Conservation (phyloP, 92 coral and sea anemone genomes). For the Paragorgia papillata region DNA sequence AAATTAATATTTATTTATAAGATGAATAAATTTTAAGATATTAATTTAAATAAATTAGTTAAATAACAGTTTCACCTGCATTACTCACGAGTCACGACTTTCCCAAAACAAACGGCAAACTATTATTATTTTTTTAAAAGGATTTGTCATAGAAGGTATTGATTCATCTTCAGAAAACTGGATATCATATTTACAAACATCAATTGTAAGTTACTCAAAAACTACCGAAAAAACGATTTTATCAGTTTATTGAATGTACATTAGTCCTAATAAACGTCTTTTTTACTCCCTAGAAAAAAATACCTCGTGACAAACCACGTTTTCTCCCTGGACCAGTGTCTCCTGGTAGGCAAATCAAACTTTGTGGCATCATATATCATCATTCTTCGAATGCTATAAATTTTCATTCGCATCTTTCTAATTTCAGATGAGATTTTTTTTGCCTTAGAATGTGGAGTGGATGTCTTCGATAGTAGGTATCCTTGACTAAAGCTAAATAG, state of each 20-base stretch:
- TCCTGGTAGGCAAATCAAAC: slow-evolving; percentile 10
- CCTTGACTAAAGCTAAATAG: slow-evolving; percentile 14
- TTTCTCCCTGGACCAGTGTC: slow-evolving; percentile 14
- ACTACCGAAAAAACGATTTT: not conserved
- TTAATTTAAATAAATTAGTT: too few species aligned
- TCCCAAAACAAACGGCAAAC: too few species aligned
- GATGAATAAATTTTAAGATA: too few species aligned
- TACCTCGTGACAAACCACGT: slow-evolving; percentile 31
- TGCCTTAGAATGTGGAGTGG: slow-evolving; percentile 93
- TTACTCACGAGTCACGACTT: too few species aligned
- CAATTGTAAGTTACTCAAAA: slow-evolving; percentile 63
- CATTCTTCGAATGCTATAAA: not conserved
- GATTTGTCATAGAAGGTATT: slow-evolving; percentile 85
- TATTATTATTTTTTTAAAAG: not conserved
- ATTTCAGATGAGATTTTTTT: slow-evolving; percentile 73
- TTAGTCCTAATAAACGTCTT: not conserved
- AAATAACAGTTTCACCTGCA: too few species aligned
- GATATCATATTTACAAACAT: slow-evolving; percentile 55
- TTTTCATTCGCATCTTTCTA: not conserved
- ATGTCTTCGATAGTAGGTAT: slow-evolving; percentile 89
- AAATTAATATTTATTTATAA: too few species aligned
- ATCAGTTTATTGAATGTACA: not conserved
- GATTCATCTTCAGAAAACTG: slow-evolving; percentile 60
- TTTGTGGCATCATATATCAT: not conserved
- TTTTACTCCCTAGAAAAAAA: slow-evolving; percentile 4